Evolutionary conservation across 2,797 vertebrate species (phyloP).

Genomic region (Paramormyrops hopkinsi): DNA sequence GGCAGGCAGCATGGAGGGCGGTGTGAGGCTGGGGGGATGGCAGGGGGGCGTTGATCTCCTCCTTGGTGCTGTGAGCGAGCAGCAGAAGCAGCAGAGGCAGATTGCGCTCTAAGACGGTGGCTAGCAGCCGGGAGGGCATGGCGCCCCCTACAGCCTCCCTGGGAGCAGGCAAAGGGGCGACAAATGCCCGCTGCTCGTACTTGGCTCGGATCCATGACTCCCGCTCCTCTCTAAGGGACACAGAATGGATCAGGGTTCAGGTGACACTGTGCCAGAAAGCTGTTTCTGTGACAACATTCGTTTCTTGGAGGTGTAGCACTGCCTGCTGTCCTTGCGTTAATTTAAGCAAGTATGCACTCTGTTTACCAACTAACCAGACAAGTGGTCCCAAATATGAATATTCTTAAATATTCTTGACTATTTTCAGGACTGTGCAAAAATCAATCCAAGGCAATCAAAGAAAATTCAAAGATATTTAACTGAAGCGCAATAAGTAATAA

Average conservation of each 20-base stretch:
- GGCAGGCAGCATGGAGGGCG: conserved; percentile 81
- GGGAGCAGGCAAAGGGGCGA: conserved; percentile 61
- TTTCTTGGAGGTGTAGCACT: neutral
- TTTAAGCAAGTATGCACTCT: neutral
- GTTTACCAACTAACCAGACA: neutral
- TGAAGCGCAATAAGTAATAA: neutral
- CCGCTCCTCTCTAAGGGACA: conserved; percentile 70
- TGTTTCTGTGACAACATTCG: neutral
- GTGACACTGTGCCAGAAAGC: neutral
- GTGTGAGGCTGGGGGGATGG: conserved; percentile 50
- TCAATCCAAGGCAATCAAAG: neutral
- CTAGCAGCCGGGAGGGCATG: conserved; percentile 57
- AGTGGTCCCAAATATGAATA: neutral
- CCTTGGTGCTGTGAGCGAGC: conserved; percentile 82
- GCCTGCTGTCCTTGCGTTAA: neutral
- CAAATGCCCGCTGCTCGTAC: conserved; percentile 84
- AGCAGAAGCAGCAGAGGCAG: conserved; percentile 76
- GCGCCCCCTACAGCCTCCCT: conserved; percentile 54
- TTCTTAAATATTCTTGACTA: neutral
- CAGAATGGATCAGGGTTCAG: neutral
- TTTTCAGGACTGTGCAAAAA: neutral
- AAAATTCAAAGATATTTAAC: neutral
- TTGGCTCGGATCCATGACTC: conserved; percentile 93
- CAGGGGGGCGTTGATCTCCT: conserved; percentile 63
- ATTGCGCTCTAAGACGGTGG: conserved; percentile 69